Base-by-base conservation (phyloP, 2,113 vertebrate species). In the Seriola aureovittata region DNA sequence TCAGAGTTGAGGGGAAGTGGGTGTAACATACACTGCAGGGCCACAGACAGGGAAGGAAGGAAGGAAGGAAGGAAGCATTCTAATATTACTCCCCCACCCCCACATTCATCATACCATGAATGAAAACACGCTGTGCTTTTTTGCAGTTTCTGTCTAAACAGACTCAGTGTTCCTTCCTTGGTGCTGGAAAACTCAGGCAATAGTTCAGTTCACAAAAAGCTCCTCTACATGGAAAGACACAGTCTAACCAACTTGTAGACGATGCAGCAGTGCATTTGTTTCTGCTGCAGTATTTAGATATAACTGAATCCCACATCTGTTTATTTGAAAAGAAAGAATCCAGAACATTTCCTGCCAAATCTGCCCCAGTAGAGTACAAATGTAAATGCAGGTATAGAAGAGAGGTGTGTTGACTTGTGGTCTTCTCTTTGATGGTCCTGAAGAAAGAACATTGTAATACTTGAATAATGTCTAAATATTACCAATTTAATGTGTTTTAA, bases 41-140 rank as follows among this genome's bases (percentile, higher is more conserved):
- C 78, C 63, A 70, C 73, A 89, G 86, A 90, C 80, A 44, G 75
- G 75, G 82, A 91, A 80, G 86, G 78, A 91, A 73, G 40, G 40
- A 42, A 73, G 40, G 40, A 42, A 85, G 96, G 89, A 88, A 89
- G 85, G 72, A 80, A 88, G 84, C 83, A 59, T 89, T 91, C 82
- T 83, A 81, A 83, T 85, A 89, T 82, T 88, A 84, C 71, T 54
- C 55, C 57, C 42, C 77, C 80, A 29, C 63, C 79, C 77, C 69
- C 63, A 63, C 87, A 88, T 88, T 80, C 87, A 89, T 90, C 84
- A 87, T 23, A 40, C 2, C 64, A 77, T 89, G 85, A 87, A 91
- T 89, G 71, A 86, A 86, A 83, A 89, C 86, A 87, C 19, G 75
- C 84, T 81, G 71, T 48, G 78, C 81, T 54, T 74, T 74, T 50